Evolutionary conservation across 2,888 invertebrate genomes (phyloP), one percentile per base, ranked within the genome.

Genomic region (Parasteatoda lunata): DNA sequence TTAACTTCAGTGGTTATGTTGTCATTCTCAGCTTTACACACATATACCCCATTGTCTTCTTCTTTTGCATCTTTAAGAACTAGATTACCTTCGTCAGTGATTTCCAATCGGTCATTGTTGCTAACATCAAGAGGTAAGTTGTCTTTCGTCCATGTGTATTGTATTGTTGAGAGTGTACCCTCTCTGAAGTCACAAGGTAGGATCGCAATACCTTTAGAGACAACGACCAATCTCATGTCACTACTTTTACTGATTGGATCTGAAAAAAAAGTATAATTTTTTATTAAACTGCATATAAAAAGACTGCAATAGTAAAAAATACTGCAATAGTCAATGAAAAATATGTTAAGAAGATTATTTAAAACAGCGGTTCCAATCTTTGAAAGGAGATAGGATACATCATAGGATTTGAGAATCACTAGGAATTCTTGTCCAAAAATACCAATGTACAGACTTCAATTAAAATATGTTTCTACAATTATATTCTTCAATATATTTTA

Each of bases 181-280:
- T 76, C 79, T 13, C 54, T 54, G 3, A 80, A 77, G 47, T 80
- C 80, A 45, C 85, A 86, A n/a, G 85, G 85, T 4, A 86, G 15
- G 45, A 86, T 86, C 5, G 85, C 85, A 30, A 86, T 77, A 13
- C 85, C 80, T 66, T 86, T 86, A 9, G 85, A 75, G 3, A 86
- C 80, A 9, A 86, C 85, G 4, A 86, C 85, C 13, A 86, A 76
- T 9, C 85, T 48, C 76, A 86, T 54, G 11, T 86, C 85, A 48
- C 84, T 85, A n/a, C 84, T 76, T 45, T 71, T 69, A 30, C 65
- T 77, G 7, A 64, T 15, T n/a, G 85, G 76, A 59, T 86, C 80
- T 86, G 66, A 15, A 69, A 69, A n/a, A 30, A 30, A 30, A 30
- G 30, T 30, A 30, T 30, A 30, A 30, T 30, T 0, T 30, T 30